phyloP scores from a whole-genome alignment of 2,797 vertebrate genomes.

The Hoplostethus atlanticus region DNA sequence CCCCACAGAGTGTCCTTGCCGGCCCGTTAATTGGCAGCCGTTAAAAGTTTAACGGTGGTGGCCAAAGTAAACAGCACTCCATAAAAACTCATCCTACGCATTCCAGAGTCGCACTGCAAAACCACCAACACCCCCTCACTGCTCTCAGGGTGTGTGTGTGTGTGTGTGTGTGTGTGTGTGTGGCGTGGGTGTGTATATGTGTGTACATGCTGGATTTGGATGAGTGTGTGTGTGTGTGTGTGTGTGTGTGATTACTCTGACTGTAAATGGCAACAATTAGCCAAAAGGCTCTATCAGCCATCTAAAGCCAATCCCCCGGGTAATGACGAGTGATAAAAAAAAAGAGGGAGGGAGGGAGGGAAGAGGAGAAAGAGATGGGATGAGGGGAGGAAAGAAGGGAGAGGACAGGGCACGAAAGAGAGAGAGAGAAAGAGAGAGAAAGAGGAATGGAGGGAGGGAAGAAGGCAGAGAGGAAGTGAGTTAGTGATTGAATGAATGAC shows the following conservation, averaged over 20 bases:
- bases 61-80: constrained; percentile 90
- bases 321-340: constrained; percentile 85
- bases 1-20: constrained; percentile 83
- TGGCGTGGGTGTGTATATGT: constrained; percentile 24
- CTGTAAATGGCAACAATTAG: constrained; percentile 87
- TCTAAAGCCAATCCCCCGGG: constrained; percentile 84
- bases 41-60: constrained; percentile 89
- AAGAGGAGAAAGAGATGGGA: constrained; percentile 31
- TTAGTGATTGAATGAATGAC: not conserved
- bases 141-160: constrained; percentile 64
- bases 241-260: constrained; percentile 69
- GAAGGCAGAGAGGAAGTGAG: constrained; percentile 16
- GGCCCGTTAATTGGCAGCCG: constrained; percentile 87
- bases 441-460: not conserved
- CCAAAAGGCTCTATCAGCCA: constrained; percentile 83
- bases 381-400: constrained; percentile 40
- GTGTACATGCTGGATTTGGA: constrained; percentile 56
- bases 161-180: constrained; percentile 21
- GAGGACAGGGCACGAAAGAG: constrained; percentile 10
- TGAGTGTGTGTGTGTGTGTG: constrained; percentile 38
- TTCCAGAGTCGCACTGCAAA: constrained; percentile 82
- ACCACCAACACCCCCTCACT: constrained; percentile 76
- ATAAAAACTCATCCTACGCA: constrained; percentile 87
- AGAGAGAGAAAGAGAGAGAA: constrained; percentile 9
- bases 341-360: constrained; percentile 33